Evolutionary conservation across 2,888 invertebrate species (phyloP).

Genomic region (Bursaphelenchus okinawaensis): DNA sequence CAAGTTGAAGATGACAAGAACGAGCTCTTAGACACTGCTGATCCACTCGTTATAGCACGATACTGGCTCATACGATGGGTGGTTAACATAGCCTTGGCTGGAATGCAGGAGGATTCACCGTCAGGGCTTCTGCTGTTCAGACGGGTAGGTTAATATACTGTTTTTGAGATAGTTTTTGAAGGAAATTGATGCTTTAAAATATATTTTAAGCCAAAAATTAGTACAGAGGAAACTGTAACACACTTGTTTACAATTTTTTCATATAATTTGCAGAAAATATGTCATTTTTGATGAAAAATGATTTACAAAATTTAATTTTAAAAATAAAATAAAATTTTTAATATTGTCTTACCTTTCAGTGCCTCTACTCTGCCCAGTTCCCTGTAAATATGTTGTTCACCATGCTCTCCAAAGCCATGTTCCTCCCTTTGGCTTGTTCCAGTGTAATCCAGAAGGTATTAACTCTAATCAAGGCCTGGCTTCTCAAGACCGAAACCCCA

Average conservation of each 20-base stretch:
- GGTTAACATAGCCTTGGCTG: constrained; percentile 47
- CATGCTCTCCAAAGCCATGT: constrained; percentile 53
- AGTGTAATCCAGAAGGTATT: constrained; percentile 54
- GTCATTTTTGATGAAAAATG: no score
- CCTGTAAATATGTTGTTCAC: constrained; percentile 52
- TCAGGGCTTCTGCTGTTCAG: constrained; percentile 42
- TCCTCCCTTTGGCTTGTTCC: constrained; percentile 48
- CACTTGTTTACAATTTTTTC: not conserved
- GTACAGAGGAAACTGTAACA: no score
- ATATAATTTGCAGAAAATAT: not conserved
- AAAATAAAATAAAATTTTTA: constrained; percentile 1
- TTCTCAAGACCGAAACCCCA: constrained; percentile 51
- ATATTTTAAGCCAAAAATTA: not conserved
- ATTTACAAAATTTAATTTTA: not conserved
- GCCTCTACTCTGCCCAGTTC: constrained; percentile 26
- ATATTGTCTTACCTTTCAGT: constrained; percentile 5
- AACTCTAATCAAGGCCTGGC: constrained; percentile 36
- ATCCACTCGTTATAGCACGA: constrained; percentile 54
- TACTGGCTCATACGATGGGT: constrained; percentile 56
- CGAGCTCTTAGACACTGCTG: constrained; percentile 49
- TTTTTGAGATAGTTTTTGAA: not conserved
- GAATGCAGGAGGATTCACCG: constrained; percentile 26
- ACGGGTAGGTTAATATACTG: constrained; percentile 26
- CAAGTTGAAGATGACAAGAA: constrained; percentile 34
- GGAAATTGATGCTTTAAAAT: not conserved